Evolutionary conservation across 2,888 invertebrate species (phyloP).

Genomic region (Xiphydria camelus): DNA sequence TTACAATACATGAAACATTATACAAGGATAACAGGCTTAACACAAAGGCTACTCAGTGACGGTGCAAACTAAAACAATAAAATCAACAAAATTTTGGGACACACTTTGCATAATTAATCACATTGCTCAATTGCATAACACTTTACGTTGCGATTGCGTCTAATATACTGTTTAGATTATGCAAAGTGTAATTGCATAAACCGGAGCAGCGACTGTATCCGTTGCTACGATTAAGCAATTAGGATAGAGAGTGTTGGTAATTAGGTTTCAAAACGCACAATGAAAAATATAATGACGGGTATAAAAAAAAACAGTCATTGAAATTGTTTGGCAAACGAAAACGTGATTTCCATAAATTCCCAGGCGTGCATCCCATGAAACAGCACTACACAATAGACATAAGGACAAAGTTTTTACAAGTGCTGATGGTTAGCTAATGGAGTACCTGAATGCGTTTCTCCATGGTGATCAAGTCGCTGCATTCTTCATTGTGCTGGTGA

Average conservation of each 20-base stretch:
- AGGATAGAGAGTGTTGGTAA: too few relatives aligned
- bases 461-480: slow-evolving; percentile 91
- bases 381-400: slow-evolving; percentile 21
- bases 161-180: too few relatives aligned
- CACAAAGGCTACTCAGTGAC: too few relatives aligned
- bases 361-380: slow-evolving; percentile 18
- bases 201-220: too few relatives aligned
- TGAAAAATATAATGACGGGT: too few relatives aligned
- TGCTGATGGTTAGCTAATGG: slow-evolving; percentile 33
- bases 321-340: slow-evolving; percentile 4
- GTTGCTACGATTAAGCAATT: too few relatives aligned
- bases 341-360: slow-evolving; percentile 5
- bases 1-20: not conserved
- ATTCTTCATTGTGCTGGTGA: slow-evolving; percentile 92
- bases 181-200: too few relatives aligned
- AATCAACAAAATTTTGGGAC: too few relatives aligned
- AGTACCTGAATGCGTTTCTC: slow-evolving; percentile 81
- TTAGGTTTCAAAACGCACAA: too few relatives aligned
- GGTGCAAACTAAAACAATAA: not conserved
- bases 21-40: not conserved
- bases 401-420: slow-evolving; percentile 18
- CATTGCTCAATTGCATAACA: too few relatives aligned
- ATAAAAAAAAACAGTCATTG: not conserved
- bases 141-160: too few relatives aligned
- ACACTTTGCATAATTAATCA: too few relatives aligned